Base-by-base conservation (phyloP, 2,888 invertebrate species). In the Neoscelio sp. region DNA sequence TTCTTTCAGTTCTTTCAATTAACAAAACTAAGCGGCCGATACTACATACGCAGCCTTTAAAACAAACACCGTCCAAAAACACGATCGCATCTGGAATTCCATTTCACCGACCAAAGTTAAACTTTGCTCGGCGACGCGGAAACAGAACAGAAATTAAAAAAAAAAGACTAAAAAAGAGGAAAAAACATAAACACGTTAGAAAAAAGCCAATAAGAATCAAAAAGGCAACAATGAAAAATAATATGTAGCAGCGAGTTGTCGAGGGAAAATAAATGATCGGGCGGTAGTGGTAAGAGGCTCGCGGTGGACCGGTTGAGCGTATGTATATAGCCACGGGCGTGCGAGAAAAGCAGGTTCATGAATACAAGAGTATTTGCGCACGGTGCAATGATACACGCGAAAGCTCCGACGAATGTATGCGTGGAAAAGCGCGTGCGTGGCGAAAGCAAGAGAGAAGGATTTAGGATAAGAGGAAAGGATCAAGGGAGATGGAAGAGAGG, bases 361-460 rank as follows among this genome's bases (percentile, higher is more conserved):
- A 89, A 89, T 89, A 87, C 87, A 82, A 64, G 85, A 89, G 87
- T 88, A 89, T 89, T 89, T 88, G 87, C 88, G 81, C 85, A 82
- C 81, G 62, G 83, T 73, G 80, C 77, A 64, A 79, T 78, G 80
- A 83, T 82, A 82, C 74, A 73, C 68, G 50, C 54, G 44, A 28
- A 35, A 33, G 33, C 33, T 44, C 35, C 15, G n/a, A 23, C 20
- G 35, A 42, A 13, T 65, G 26, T 50, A 48, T 38, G 23, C 62
- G 76, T 30, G 60, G 15, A 56, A 60, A 52, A 54, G 67, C 50
- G 67, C 58, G 60, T 40, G 58, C 52, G 73, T 62, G 56, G 12
- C 13, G 10, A 48, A 44, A 54, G 44, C 35, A 17, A 35, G 64
- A 0, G 28, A 18, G 18, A 50, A 23, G 20, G 30, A n/a, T 33